phyloP scores from a whole-genome alignment of 2,797 vertebrate species.

The Lithobates pipiens region DNA sequence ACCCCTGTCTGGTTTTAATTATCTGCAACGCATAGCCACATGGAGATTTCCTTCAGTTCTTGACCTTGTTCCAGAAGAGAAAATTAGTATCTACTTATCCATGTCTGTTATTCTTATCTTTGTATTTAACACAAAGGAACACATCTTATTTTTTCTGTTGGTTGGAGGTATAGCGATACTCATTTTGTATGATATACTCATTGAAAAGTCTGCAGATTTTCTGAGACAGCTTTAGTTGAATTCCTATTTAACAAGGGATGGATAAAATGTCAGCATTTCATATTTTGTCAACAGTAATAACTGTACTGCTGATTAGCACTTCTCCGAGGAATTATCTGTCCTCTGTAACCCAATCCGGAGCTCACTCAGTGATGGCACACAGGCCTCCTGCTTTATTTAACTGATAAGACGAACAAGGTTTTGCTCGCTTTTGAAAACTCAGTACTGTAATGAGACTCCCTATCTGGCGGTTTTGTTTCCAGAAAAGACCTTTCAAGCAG shows the following conservation, averaged over 20 bases:
- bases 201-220: background rate
- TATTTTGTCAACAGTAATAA: constrained; percentile 56
- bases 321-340: constrained; percentile 60
- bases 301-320: constrained; percentile 50
- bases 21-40: no score
- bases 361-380: constrained; percentile 47
- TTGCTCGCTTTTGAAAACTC: constrained; percentile 63
- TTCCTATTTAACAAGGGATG: background rate
- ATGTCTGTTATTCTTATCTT: no score
- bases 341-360: constrained; percentile 65
- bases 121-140: background rate
- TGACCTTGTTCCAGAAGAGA: no score
- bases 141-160: background rate
- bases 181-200: background rate
- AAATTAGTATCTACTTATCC: no score
- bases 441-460: constrained; percentile 45
- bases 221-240: background rate
- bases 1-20: no score
- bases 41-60: no score
- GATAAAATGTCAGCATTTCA: background rate
- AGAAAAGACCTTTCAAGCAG: constrained; percentile 38
- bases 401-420: constrained; percentile 66
- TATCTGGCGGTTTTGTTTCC: constrained; percentile 53
- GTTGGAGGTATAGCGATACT: background rate
- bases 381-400: constrained; percentile 66